Conservation (phyloP, 2,888 invertebrate species). For the Syrphus vitripennis region DNA sequence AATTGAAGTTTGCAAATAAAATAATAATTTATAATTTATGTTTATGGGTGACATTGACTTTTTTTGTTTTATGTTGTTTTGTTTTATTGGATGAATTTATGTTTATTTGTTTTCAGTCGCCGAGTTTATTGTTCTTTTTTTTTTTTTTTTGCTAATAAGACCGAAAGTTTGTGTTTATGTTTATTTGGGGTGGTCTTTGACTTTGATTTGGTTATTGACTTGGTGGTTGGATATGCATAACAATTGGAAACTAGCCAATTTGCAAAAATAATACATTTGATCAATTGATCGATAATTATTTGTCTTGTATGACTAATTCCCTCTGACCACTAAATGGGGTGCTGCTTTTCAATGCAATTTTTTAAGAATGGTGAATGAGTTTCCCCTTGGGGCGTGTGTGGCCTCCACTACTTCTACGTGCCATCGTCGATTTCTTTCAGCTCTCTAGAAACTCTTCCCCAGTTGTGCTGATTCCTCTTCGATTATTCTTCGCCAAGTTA, state of each 20-base stretch:
- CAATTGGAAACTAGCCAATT: background rate
- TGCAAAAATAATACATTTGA: background rate
- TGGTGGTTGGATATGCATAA: background rate
- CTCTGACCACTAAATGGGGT: too few relatives aligned
- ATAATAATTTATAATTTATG: slow-evolving; percentile 22
- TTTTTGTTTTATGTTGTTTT: background rate
- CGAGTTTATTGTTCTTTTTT: background rate
- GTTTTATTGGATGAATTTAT: background rate
- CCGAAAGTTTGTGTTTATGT: slow-evolving; percentile 9
- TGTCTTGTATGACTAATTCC: background rate
- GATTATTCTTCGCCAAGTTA: too few relatives aligned
- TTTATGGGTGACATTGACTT: slow-evolving; percentile 15
- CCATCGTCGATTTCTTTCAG: too few relatives aligned
- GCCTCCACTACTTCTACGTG: too few relatives aligned
- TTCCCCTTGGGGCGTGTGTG: too few relatives aligned
- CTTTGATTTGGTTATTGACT: slow-evolving; percentile 3
- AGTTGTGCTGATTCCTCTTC: too few relatives aligned
- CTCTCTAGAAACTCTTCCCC: too few relatives aligned
- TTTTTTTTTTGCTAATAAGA: background rate
- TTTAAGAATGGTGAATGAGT: too few relatives aligned
- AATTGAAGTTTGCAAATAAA: slow-evolving; percentile 1
- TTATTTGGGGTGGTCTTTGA: background rate
- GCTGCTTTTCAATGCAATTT: too few relatives aligned
- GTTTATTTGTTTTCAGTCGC: background rate
- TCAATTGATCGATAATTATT: background rate